A percentile compares a stretch with the other conserved stretches of the same genome.
These are phyloP conservation scores for Mesodorylaimus sp. DNA, from an alignment of 2,888 invertebrate species.

Conservation along the genomic window DNA sequence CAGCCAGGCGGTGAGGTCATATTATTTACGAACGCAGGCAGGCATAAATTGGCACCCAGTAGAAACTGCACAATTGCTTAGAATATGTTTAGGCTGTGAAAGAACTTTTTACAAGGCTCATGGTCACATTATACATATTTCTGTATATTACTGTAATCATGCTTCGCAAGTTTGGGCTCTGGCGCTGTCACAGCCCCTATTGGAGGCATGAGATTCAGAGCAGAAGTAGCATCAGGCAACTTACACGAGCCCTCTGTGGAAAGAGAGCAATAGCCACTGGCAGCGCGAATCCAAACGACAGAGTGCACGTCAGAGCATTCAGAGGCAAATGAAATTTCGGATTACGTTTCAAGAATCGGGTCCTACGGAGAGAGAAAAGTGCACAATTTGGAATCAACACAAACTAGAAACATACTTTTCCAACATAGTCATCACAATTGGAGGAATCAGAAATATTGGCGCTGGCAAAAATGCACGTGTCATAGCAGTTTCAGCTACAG, in stretches of 20 bases:
- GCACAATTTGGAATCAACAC: conserved; percentile 11
- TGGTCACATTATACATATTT: conserved; percentile 15
- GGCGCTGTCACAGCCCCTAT: conserved; percentile 14
- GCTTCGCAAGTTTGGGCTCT: too few species aligned
- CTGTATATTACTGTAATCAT: conserved; percentile 17
- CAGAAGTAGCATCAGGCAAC: conserved; percentile 3
- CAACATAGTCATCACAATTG: conserved; percentile 30
- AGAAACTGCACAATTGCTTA: too few species aligned
- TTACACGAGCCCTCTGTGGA: conserved; percentile 31
- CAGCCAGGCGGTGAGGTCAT: too few species aligned
- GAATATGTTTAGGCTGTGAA: too few species aligned
- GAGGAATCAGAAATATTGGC: conserved; percentile 33
- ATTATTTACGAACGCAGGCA: too few species aligned
- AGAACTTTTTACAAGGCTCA: conserved; percentile 11
- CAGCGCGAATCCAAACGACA: conserved; percentile 34
- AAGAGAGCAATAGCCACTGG: conserved; percentile 38
- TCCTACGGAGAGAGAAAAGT: conserved; percentile 20
- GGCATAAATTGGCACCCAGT: too few species aligned
- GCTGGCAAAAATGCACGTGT: conserved; percentile 33
- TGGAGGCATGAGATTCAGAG: background rate
- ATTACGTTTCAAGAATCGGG: conserved; percentile 27
- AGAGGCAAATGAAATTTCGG: conserved; percentile 33
- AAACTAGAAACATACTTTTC: conserved; percentile 35
- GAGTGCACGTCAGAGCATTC: conserved; percentile 33
- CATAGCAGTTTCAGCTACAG: conserved; percentile 32